A percentile compares a stretch with the other conserved stretches of the same genome.
Conservation (phyloP, 2,113 vertebrate species). For the Bucco capensis region DNA sequence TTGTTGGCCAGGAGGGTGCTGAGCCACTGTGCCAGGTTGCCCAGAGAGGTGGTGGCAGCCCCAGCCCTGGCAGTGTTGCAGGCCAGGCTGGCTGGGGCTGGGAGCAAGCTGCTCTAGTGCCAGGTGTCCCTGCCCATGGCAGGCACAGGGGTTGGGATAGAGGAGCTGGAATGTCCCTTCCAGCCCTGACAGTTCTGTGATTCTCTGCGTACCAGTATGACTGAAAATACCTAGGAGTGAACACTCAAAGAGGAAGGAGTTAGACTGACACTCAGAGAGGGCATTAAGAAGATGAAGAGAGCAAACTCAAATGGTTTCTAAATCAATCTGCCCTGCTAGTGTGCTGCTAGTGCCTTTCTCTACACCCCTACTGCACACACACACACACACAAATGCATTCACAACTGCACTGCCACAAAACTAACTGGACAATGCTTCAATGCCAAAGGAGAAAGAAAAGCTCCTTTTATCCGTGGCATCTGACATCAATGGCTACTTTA, state of each 20-base stretch:
- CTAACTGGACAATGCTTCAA: conserved; percentile 17
- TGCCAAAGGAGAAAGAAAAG: conserved; percentile 46
- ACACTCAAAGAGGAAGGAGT: not conserved
- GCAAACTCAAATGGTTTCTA: not conserved
- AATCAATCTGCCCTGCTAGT: not conserved
- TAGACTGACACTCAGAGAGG: not conserved
- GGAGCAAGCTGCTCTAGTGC: no score
- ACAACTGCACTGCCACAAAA: conserved; percentile 2
- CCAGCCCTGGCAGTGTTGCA: no score
- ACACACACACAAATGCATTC: not conserved
- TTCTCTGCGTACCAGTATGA: rapidly evolving
- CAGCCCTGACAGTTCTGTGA: no score
- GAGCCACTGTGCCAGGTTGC: no score
- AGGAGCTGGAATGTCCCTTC: no score
- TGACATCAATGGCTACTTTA: conserved; percentile 58
- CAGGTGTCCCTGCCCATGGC: no score
- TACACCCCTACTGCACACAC: not conserved
- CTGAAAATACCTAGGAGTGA: not conserved
- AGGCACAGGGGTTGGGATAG: no score
- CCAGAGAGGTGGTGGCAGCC: no score
- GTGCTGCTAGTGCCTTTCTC: not conserved
- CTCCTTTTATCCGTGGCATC: conserved; percentile 22
- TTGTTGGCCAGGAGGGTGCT: no score
- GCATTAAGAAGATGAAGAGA: not conserved
- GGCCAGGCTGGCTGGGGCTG: no score